These are phyloP conservation scores for Apamea epomidion DNA, from an alignment of 2,888 invertebrate genomes.

Conservation along the genomic window DNA sequence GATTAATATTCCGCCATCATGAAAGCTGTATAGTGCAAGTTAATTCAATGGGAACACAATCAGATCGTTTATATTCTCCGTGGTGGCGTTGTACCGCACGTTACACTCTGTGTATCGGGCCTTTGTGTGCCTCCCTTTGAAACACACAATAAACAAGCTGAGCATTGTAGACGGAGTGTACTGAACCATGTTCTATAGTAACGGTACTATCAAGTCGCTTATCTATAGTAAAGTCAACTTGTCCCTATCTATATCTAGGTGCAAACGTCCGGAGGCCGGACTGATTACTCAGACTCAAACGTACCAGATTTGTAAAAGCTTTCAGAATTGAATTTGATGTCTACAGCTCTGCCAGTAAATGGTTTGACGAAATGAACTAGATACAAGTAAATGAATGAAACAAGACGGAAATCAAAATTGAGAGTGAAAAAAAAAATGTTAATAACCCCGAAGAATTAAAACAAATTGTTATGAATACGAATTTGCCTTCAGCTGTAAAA, in stretches of 20 bases:
- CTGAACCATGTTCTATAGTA: slow-evolving; percentile 72
- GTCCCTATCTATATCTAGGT: slow-evolving; percentile 32
- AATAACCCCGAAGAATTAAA: slow-evolving; percentile 14
- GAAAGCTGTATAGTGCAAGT: slow-evolving; percentile 65
- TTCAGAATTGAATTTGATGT: slow-evolving; percentile 17
- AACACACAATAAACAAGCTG: slow-evolving; percentile 80
- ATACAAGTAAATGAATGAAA: slow-evolving; percentile 10
- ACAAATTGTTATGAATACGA: slow-evolving; percentile 26
- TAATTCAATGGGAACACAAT: slow-evolving; percentile 71
- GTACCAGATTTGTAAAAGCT: slow-evolving; percentile 15
- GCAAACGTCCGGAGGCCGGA: slow-evolving; percentile 4
- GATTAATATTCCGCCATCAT: slow-evolving; percentile 65
- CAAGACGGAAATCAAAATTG: slow-evolving; percentile 13
- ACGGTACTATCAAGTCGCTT: slow-evolving; percentile 59
- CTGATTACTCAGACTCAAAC: slow-evolving; percentile 34
- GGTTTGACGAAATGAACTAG: slow-evolving; percentile 30
- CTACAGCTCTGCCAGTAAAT: neutral
- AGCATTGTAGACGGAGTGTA: slow-evolving; percentile 73
- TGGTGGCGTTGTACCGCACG: slow-evolving; percentile 67
- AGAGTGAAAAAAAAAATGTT: slow-evolving; percentile 8
- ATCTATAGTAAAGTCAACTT: slow-evolving; percentile 53
- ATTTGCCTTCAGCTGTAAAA: slow-evolving; percentile 46
- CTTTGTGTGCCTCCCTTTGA: slow-evolving; percentile 80
- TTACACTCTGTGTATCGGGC: slow-evolving; percentile 74
- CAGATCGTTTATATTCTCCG: slow-evolving; percentile 70